phyloP scores from a whole-genome alignment of 2,888 invertebrate genomes.

The Notocelia uddmanniana region DNA sequence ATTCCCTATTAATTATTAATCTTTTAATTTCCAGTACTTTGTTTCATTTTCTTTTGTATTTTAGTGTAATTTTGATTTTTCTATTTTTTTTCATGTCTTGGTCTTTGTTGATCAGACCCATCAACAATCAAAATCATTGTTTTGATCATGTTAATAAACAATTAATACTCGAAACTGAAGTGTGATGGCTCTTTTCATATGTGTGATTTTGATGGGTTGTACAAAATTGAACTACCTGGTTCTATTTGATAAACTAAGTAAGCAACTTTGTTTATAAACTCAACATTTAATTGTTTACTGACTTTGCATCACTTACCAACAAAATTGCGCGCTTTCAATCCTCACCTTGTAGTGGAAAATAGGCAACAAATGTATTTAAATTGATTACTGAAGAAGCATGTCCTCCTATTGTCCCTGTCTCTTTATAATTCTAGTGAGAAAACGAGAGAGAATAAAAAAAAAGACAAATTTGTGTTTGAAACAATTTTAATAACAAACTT shows the following conservation, averaged over 20 bases:
- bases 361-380: constrained; percentile 7
- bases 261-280: constrained; percentile 2
- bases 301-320: background rate
- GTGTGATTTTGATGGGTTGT: constrained; percentile 23
- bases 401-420: constrained; percentile 3
- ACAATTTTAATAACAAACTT: no score
- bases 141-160: background rate
- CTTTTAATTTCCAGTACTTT: constrained; percentile 27
- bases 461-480: no score
- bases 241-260: constrained; percentile 1
- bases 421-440: constrained; percentile 4
- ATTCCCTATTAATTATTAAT: constrained; percentile 32
- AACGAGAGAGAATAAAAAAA: constrained; percentile 4
- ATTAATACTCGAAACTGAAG: background rate
- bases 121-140: constrained; percentile 17
- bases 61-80: constrained; percentile 30
- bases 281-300: background rate
- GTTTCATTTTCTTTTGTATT: constrained; percentile 16
- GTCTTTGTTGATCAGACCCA: constrained; percentile 26
- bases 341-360: constrained; percentile 9
- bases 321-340: constrained; percentile 8
- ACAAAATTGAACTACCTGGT: constrained; percentile 18
- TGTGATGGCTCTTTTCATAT: constrained; percentile 23
- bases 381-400: constrained; percentile 1
- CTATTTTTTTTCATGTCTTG: constrained; percentile 22